Conservation (phyloP, 2,797 vertebrate genomes). For the Hypotaenidia okinawae region DNA sequence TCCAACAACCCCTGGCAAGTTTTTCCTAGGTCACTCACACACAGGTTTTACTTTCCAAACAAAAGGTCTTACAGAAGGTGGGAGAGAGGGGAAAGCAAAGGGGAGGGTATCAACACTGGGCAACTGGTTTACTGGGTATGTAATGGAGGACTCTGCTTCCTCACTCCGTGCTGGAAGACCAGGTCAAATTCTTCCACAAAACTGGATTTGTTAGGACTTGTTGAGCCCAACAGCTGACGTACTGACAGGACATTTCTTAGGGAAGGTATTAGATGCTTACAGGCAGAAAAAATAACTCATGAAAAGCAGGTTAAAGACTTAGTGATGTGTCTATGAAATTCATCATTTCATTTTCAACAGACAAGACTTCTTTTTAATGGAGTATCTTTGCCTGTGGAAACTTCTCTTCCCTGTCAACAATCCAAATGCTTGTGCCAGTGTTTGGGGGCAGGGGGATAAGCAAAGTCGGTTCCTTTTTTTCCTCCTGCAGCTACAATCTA, state of each 20-base stretch:
- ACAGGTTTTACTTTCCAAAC: neutral
- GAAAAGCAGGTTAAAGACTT: neutral
- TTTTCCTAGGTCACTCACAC: neutral
- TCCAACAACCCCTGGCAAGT: neutral
- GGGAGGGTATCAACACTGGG: neutral
- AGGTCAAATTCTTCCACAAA: neutral
- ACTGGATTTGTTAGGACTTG: neutral
- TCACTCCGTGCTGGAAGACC: neutral
- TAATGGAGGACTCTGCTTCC: neutral
- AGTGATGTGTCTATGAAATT: neutral
- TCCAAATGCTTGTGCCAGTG: neutral
- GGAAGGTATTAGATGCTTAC: neutral
- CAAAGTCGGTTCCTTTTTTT: neutral
- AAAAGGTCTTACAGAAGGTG: neutral
- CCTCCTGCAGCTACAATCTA: neutral
- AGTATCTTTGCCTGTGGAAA: neutral
- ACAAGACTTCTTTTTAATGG: neutral
- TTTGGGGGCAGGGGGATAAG: neutral
- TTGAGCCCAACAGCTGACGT: fast-evolving
- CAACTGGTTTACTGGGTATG: neutral
- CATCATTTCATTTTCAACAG: neutral
- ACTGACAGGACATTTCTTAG: neutral
- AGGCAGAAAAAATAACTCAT: neutral
- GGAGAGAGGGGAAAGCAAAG: neutral
- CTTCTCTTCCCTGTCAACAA: neutral